phyloP scores from a whole-genome alignment of 2,888 invertebrate species.

The Julus scanicus region DNA sequence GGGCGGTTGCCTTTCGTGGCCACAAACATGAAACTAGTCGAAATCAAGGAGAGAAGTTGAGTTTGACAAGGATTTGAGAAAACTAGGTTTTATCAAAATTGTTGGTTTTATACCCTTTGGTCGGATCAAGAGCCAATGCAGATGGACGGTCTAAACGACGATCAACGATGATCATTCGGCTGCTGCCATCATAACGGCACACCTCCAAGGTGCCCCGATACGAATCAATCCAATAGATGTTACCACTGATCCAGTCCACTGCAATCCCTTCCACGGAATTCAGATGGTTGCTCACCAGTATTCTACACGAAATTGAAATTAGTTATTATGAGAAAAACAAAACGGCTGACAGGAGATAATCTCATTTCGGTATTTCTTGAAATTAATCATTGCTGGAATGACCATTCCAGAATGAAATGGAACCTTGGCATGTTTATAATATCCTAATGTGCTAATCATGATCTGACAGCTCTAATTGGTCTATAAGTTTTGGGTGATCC shows the following conservation, averaged over 20 bases:
- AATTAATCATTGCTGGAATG: not conserved
- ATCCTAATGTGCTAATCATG: too few relatives aligned
- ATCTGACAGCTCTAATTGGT: too few relatives aligned
- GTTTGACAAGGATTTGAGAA: not conserved
- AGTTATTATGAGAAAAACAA: too few relatives aligned
- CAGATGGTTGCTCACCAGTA: slow-evolving; percentile 61
- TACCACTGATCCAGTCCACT: slow-evolving; percentile 77
- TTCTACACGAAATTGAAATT: not conserved
- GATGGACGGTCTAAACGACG: slow-evolving; percentile 71
- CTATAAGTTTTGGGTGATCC: not conserved
- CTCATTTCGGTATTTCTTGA: too few relatives aligned
- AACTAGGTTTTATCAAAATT: not conserved
- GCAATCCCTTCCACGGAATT: slow-evolving; percentile 72
- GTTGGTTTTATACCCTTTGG: slow-evolving; percentile 72
- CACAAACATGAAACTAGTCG: slow-evolving; percentile 74
- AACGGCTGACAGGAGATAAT: too few relatives aligned
- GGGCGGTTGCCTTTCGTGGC: slow-evolving; percentile 64
- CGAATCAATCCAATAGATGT: slow-evolving; percentile 79
- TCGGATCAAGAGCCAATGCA: slow-evolving; percentile 76
- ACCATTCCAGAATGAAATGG: slow-evolving; percentile 5
- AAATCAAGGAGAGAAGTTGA: slow-evolving; percentile 34
- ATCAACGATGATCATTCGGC: slow-evolving; percentile 73
- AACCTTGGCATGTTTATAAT: too few relatives aligned
- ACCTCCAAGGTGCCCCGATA: slow-evolving; percentile 75
- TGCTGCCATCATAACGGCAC: slow-evolving; percentile 72